phyloP scores from a whole-genome alignment of 92 coral and sea anemone species.

The Porites lobata region DNA sequence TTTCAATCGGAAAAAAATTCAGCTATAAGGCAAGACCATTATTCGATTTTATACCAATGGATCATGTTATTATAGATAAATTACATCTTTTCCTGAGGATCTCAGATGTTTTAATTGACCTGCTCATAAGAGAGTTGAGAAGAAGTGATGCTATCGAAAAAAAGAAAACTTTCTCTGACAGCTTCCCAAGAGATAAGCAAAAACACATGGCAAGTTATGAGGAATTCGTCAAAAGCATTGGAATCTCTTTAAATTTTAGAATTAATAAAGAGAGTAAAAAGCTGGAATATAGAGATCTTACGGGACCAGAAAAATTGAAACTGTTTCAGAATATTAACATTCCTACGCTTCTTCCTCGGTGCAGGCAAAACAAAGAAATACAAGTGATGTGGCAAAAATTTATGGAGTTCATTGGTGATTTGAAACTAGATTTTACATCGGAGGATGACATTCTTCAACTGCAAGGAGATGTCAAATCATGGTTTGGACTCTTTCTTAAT shows the following conservation, averaged over 20 bases:
- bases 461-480: conserved; percentile 20
- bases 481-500: conserved; percentile 43
- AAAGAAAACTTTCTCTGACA: conserved; percentile 41
- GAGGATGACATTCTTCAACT: conserved; percentile 46
- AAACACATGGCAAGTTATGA: conserved; percentile 81
- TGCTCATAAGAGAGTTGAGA: conserved; percentile 61
- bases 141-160: conserved; percentile 56
- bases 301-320: conserved; percentile 78
- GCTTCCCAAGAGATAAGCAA: conserved; percentile 49
- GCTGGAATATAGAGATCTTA: conserved; percentile 74
- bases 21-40: conserved; percentile 59
- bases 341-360: conserved; percentile 58
- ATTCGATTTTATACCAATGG: conserved; percentile 55
- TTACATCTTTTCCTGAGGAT: conserved; percentile 73
- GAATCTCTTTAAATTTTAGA: conserved; percentile 67
- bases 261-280: conserved; percentile 73
- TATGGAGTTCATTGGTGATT: conserved; percentile 50
- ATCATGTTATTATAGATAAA: conserved; percentile 73
- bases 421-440: conserved; percentile 53
- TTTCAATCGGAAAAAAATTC: conserved; percentile 52
- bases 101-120: conserved; percentile 60
- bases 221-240: conserved; percentile 55
- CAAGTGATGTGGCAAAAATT: conserved; percentile 65
- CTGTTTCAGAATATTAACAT: conserved; percentile 54
- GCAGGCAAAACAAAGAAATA: conserved; percentile 27